These are phyloP conservation scores for Rhopalosiphum padi DNA, from an alignment of 1,140 invertebrate species.

Conservation along the genomic window DNA sequence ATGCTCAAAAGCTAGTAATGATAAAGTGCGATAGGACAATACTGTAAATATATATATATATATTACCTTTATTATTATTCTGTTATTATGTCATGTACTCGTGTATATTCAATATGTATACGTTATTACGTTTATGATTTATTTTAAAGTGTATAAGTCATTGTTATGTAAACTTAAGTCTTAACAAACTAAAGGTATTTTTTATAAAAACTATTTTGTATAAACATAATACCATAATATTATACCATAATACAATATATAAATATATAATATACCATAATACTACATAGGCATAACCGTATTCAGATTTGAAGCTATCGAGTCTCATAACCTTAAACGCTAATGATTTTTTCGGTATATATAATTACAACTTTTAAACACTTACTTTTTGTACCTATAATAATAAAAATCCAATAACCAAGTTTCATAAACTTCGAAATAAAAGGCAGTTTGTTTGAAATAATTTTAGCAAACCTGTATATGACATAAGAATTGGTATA, in stretches of 20 bases:
- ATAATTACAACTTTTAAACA: not conserved
- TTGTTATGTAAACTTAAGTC: too few relatives aligned
- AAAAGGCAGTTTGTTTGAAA: not conserved
- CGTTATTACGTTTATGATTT: too few relatives aligned
- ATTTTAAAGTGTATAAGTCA: too few relatives aligned
- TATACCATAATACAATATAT: not conserved
- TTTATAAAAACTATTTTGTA: not conserved
- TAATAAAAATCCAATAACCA: too few relatives aligned
- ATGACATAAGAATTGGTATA: not conserved
- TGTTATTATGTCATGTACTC: too few relatives aligned
- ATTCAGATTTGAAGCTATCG: not conserved
- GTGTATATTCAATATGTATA: too few relatives aligned
- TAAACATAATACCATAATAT: not conserved
- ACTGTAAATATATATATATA: too few relatives aligned
- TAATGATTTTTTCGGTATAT: not conserved
- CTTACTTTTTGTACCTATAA: not conserved
- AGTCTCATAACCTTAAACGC: not conserved
- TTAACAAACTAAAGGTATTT: not conserved
- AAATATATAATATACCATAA: not conserved
- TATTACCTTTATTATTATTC: too few relatives aligned
- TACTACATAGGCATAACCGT: not conserved
- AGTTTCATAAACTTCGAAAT: not conserved
- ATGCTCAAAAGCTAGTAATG: too few relatives aligned
- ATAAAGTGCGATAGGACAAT: too few relatives aligned
- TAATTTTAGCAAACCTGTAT: not conserved